phyloP scores from a whole-genome alignment of 2,113 vertebrate genomes.

The Bubo scandiacus region DNA sequence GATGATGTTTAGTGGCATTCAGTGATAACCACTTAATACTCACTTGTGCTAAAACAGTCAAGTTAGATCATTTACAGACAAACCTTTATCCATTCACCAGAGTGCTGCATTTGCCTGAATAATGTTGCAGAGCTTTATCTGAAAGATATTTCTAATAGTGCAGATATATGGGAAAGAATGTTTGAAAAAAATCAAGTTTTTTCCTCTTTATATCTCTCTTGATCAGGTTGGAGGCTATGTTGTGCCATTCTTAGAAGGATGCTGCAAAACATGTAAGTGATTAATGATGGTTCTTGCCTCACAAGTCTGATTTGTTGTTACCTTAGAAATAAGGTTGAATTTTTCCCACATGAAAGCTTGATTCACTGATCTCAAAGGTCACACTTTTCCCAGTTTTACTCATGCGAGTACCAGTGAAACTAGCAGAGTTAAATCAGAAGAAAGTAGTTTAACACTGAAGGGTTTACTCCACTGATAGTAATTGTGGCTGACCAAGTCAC shows the following conservation, averaged over 20 bases:
- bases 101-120: background rate
- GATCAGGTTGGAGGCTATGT: constrained; percentile 89
- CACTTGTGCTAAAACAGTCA: background rate
- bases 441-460: background rate
- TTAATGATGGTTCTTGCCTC: background rate
- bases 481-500: background rate
- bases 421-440: background rate
- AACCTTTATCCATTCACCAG: background rate
- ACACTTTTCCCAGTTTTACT: background rate
- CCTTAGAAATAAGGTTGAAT: background rate
- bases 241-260: constrained; percentile 93
- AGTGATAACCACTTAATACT: background rate
- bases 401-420: background rate
- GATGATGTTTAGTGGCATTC: background rate
- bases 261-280: constrained; percentile 97
- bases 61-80: background rate
- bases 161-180: background rate
- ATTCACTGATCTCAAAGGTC: background rate
- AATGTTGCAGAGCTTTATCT: background rate
- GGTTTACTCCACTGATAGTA: background rate
- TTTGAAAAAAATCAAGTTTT: background rate
- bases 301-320: background rate
- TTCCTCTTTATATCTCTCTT: background rate
- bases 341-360: background rate
- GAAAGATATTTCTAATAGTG: background rate